These are phyloP conservation scores for Potamarius usumacintae DNA, from an alignment of 2,113 vertebrate genomes.

Conservation along the genomic window DNA sequence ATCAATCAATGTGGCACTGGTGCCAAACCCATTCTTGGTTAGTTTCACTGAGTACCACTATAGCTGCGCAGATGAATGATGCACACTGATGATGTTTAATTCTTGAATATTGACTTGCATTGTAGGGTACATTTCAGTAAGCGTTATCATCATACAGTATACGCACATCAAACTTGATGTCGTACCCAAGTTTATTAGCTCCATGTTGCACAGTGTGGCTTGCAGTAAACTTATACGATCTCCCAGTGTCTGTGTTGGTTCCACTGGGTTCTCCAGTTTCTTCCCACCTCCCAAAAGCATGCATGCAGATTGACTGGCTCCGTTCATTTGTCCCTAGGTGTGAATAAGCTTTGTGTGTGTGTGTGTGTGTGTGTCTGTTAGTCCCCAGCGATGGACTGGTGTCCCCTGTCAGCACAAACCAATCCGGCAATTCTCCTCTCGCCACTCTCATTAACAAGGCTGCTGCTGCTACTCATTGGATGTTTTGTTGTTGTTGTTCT, in stretches of 20 bases:
- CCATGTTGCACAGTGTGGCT: too few species aligned
- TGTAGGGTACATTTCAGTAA: too few species aligned
- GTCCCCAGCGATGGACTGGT: too few species aligned
- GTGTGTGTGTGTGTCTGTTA: background rate
- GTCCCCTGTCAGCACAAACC: background rate
- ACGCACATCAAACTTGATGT: too few species aligned
- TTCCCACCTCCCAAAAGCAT: background rate
- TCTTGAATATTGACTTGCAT: too few species aligned
- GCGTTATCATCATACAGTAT: too few species aligned
- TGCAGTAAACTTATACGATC: background rate
- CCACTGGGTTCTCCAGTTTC: background rate
- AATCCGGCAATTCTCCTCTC: background rate
- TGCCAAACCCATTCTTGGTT: too few species aligned
- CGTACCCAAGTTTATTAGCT: too few species aligned
- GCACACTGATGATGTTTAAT: too few species aligned
- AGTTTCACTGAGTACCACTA: too few species aligned
- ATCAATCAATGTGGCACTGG: too few species aligned
- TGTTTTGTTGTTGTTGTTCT: background rate
- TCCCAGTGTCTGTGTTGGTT: background rate
- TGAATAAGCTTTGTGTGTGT: background rate
- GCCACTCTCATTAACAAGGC: background rate
- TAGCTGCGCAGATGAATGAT: too few species aligned
- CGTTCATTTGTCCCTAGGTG: background rate
- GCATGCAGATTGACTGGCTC: background rate
- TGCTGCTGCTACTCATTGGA: background rate